A percentile compares a stretch with the other conserved stretches of the same genome.
phyloP scores from a whole-genome alignment of 2,113 vertebrate species.

The Poeciliopsis occidentalis region DNA sequence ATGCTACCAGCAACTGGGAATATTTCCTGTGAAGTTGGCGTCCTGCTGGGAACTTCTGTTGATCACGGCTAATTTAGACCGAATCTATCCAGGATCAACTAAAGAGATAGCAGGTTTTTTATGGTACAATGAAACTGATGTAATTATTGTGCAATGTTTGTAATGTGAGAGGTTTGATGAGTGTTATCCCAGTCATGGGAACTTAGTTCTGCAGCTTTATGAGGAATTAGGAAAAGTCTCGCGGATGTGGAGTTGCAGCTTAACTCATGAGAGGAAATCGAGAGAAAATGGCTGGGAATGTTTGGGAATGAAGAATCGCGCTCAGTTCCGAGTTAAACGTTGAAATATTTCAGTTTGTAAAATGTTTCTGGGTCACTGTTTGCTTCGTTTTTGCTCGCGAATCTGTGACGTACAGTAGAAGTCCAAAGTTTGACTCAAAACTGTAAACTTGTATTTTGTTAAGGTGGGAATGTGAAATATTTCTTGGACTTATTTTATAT shows the following conservation, averaged over 20 bases:
- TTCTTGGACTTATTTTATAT: not conserved
- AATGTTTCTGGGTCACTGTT: slow-evolving; percentile 9
- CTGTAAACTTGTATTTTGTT: no score
- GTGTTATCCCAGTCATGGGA: slow-evolving; percentile 47
- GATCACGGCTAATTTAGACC: slow-evolving; percentile 23
- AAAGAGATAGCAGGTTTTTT: slow-evolving; percentile 20
- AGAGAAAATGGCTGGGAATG: not conserved
- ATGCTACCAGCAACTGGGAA: slow-evolving; percentile 6
- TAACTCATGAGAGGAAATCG: not conserved
- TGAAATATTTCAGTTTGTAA: not conserved
- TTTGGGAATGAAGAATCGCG: slow-evolving; percentile 1
- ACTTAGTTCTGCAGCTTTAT: slow-evolving; percentile 41
- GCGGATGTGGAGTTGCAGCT: slow-evolving; percentile 9
- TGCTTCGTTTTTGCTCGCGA: not conserved
- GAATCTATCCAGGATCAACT: slow-evolving; percentile 26
- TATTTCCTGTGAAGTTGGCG: slow-evolving; percentile 7
- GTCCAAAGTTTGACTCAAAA: no score
- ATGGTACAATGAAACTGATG: slow-evolving; percentile 44
- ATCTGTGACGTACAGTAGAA: not conserved
- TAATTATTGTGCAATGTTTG: slow-evolving; percentile 53
- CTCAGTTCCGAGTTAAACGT: not conserved
- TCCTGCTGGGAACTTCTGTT: slow-evolving; percentile 33
- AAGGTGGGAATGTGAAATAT: no score
- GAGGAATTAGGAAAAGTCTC: slow-evolving; percentile 23
- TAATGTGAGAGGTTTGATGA: slow-evolving; percentile 33